Evolutionary conservation across 2,888 invertebrate genomes (phyloP).

Genomic region (Mythimna lalbum): DNA sequence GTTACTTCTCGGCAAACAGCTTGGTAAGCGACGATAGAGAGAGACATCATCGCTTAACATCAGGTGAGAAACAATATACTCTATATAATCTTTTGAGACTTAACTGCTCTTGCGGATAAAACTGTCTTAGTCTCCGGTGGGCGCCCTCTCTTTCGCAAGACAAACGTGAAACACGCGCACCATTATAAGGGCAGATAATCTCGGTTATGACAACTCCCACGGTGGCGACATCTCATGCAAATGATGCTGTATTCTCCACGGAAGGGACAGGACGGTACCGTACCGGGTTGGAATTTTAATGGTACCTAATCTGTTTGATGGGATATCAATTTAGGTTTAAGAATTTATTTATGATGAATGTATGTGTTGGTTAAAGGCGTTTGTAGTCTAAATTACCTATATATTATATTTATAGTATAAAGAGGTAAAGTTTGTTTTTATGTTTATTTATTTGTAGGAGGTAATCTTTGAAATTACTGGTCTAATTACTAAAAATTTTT

Average conservation of each 20-base stretch:
- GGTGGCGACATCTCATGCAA: slow-evolving; percentile 55
- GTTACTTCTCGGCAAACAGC: no score
- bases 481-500: no score
- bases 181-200: slow-evolving; percentile 49
- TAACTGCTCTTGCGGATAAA: not conserved
- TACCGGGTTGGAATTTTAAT: slow-evolving; percentile 46
- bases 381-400: no score
- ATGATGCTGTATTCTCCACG: slow-evolving; percentile 40
- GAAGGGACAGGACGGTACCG: slow-evolving; percentile 28
- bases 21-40: no score
- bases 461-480: no score
- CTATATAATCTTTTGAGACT: not conserved
- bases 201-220: slow-evolving; percentile 54
- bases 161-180: slow-evolving; percentile 15
- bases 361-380: not conserved
- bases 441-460: no score
- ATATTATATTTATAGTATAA: no score
- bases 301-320: slow-evolving; percentile 29
- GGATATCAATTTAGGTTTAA: slow-evolving; percentile 28
- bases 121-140: not conserved
- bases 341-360: not conserved
- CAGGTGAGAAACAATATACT: no score
- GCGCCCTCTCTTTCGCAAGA: slow-evolving; percentile 11
- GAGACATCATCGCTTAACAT: no score
- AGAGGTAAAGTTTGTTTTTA: no score